Percentiles rank a stretch among this genome's conserved stretches.
Conservation (phyloP, 2,113 vertebrate genomes). For the Oreocharis arfaki region DNA sequence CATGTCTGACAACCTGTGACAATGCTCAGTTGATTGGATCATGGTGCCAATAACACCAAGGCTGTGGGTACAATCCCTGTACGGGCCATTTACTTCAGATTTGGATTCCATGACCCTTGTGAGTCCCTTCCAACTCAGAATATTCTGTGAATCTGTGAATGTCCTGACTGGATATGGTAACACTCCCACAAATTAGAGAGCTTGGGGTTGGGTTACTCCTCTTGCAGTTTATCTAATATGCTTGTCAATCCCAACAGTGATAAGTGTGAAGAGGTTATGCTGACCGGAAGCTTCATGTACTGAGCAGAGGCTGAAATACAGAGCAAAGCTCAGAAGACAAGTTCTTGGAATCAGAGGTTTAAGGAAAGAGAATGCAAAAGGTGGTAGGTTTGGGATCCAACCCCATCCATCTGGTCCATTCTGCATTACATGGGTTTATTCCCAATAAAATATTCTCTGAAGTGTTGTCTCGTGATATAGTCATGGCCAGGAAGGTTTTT, state of each 20-base stretch:
- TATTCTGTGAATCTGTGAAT: neutral
- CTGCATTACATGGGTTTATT: neutral
- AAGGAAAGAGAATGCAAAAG: neutral
- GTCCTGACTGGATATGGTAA: neutral
- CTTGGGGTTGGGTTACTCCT: neutral
- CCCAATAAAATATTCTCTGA: neutral
- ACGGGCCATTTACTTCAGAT: neutral
- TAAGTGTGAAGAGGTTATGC: neutral
- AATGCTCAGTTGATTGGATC: neutral
- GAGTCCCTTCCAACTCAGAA: neutral
- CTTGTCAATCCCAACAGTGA: neutral
- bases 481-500: neutral
- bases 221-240: neutral
- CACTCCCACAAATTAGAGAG: neutral
- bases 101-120: neutral
- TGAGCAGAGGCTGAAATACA: neutral
- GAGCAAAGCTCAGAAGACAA: neutral
- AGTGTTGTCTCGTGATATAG: neutral
- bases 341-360: neutral
- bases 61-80: neutral
- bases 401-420: neutral
- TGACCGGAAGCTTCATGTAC: neutral
- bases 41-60: neutral
- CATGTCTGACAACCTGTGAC: neutral
- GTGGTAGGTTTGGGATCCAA: neutral